Evolutionary conservation across 2,888 invertebrate species (phyloP), one percentile per base, ranked within the genome.

Genomic region (Anoncus sp.): DNA sequence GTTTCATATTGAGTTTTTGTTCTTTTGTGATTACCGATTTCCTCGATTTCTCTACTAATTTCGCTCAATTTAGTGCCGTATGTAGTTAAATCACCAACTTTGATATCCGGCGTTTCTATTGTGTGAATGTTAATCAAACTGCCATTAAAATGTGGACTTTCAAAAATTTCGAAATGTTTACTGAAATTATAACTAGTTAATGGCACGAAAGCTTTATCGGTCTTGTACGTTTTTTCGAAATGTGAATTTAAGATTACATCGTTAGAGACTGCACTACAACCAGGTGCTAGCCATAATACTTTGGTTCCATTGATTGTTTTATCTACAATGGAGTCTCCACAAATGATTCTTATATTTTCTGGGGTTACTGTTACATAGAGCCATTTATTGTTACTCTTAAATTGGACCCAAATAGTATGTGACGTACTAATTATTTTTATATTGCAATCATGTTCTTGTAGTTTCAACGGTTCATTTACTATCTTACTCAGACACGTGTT

Each of bases 401-500:
- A 75, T 14, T 69, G 67, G 20, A 69, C 62, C 75, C 62, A 67
- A 27, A 67, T 67, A 18, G 69, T 51, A 16, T 60, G 27, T 43
- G 55, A n/a, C 18, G 51, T 24, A 7, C 16, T 12, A 10, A 75
- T 24, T 24, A 63, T 14, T 47, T 63, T 69, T 3, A 75, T 27
- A 45, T 45, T 38, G 20, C 69, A 47, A 57, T 69, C 69, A 10
- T 70, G 12, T 27, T 62, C 22, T 1, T 55, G 14, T 57, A 69
- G 38, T 16, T 69, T 69, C 16, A 60, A 18, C 1, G 69, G 75
- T 27, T 75, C 67, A n/a, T 75, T 75, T n/a, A 69, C n/a, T 14
- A 75, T 75, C 62, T 69, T 69, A 14, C 75, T 75, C 24, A 69
- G 18, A 27, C 69, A 75, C 10, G 75, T 16, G 14, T 75, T 51